These are phyloP conservation scores for Podarcis siculus DNA, from an alignment of 2,797 vertebrate species.

Conservation along the genomic window DNA sequence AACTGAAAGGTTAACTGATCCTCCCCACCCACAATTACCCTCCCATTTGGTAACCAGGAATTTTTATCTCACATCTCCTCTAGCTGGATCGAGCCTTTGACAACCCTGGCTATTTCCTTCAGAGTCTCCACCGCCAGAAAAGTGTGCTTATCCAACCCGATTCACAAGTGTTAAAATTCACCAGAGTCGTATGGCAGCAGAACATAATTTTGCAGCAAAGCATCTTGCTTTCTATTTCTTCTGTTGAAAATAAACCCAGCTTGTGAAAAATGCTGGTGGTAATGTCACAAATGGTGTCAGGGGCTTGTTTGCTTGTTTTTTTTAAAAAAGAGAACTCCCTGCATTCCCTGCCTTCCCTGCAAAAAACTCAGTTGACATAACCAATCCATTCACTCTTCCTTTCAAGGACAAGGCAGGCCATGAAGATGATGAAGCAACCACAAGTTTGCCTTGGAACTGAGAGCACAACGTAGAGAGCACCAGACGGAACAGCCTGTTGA, in stretches of 20 bases:
- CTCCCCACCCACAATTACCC: background rate
- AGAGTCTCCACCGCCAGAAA: background rate
- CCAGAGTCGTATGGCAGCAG: background rate
- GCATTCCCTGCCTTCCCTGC: background rate
- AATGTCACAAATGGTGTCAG: background rate
- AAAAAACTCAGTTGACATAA: background rate
- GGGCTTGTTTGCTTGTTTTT: background rate
- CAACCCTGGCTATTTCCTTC: background rate
- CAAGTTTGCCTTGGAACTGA: background rate
- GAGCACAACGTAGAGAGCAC: too few relatives aligned
- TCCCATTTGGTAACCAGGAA: background rate
- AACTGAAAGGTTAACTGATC: background rate
- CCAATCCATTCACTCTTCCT: background rate
- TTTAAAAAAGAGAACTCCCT: background rate
- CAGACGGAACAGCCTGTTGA: too few relatives aligned
- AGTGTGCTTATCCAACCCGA: background rate
- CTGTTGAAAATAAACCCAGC: background rate
- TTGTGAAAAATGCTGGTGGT: background rate
- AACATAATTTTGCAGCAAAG: background rate
- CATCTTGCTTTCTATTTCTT: background rate
- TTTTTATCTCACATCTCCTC: background rate
- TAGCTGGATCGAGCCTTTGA: background rate
- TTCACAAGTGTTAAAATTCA: constrained; percentile 18
- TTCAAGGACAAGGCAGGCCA: background rate
- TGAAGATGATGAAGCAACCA: background rate